Evolutionary conservation across 2,888 invertebrate genomes (phyloP), one percentile per base, ranked within the genome.

Genomic region (Diaperis boleti): DNA sequence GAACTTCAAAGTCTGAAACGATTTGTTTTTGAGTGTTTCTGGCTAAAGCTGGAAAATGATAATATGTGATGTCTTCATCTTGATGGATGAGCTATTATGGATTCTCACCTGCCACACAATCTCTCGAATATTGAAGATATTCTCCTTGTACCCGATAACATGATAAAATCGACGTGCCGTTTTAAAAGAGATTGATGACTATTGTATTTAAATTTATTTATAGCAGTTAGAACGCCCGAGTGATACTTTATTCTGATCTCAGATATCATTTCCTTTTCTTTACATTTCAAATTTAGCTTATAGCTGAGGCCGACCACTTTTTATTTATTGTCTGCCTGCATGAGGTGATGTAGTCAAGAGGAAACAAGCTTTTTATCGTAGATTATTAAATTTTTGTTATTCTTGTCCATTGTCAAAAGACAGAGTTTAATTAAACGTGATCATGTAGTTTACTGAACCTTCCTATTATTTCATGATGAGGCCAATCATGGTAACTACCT

Each of bases 201-300:
- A 62, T 57, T 57, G 42, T 44, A 50, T 62, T 62, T 42, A 57
- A 62, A 62, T 62, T 62, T 62, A 62, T 62, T 62, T 62, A 62
- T 57, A 31, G 42, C 57, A 45, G 54, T 47, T 55, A 61, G 44
- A 55, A 31, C 50, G 29, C 50, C 33, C 39, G 41, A 49, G 41
- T 59, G 55, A 33, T 49, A 35, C 55, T 39, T 55, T 55, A 37
- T 44, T 45, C 54, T 26, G 59, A 50, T 59, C 35, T 20, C 41
- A 54, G 54, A 54, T 54, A 54, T 54, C 54, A 54, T 41, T 54
- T 54, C 42, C 54, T 54, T 54, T 54, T 54, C 35, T 54, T 42
- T 31, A 42, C 54, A 54, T 52, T 52, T 52, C 39, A 52, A 37
- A 52, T 52, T 52, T 52, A 52, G 17, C 37, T 22, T 7, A 26